Conservation (phyloP, 2,797 vertebrate species). For the Odontamblyopus lacepedii region DNA sequence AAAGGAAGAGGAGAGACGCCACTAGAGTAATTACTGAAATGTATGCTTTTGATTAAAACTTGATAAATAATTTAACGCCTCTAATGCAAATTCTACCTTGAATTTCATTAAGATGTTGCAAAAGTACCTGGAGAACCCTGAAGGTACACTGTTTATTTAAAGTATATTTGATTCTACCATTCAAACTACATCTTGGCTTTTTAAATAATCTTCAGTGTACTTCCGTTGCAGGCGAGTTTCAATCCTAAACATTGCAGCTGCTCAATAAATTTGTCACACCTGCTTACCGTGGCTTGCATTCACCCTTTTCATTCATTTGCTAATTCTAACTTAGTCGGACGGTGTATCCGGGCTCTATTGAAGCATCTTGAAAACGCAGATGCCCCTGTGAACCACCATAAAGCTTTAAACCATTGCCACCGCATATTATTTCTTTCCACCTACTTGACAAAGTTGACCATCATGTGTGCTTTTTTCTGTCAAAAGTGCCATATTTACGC, state of each 20-base stretch:
- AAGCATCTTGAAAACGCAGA: constrained; percentile 65
- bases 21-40: background rate
- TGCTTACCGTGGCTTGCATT: constrained; percentile 72
- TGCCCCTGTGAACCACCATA: constrained; percentile 54
- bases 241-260: constrained; percentile 70
- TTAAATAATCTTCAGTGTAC: constrained; percentile 57
- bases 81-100: background rate
- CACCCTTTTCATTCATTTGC: constrained; percentile 71
- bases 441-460: constrained; percentile 72
- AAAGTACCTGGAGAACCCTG: constrained; percentile 5
- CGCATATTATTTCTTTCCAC: constrained; percentile 47
- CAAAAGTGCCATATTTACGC: constrained; percentile 78
- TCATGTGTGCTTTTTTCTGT: constrained; percentile 71
- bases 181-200: constrained; percentile 40
- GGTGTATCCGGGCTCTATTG: constrained; percentile 67
- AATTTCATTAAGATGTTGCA: background rate
- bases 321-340: constrained; percentile 70
- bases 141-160: constrained; percentile 48
- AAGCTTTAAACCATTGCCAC: constrained; percentile 50
- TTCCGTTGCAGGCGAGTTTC: constrained; percentile 62
- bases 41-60: background rate
- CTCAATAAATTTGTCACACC: constrained; percentile 79
- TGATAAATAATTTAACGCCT: background rate
- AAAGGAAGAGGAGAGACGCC: background rate
- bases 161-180: constrained; percentile 50